Base-by-base conservation (phyloP, 2,888 invertebrate genomes). In the Dimorphilus gyrociliatus region DNA sequence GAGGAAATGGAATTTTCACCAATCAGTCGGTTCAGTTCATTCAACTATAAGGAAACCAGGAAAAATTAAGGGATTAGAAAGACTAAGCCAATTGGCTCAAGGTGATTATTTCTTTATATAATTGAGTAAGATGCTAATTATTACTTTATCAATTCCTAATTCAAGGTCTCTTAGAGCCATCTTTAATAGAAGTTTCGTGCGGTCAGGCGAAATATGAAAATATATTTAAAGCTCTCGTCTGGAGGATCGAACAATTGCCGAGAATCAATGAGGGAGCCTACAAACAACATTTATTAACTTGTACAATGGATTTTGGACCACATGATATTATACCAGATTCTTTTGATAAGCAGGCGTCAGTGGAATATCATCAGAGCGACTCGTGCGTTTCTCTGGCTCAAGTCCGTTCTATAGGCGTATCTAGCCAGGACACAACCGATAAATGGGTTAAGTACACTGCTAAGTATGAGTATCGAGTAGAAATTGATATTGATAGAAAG, bases 251-350 rank as follows among this genome's bases (percentile, higher is more conserved):
- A 6, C 71, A 92, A 30, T 71, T 99, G 50, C 97, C 97, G 32
- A 94, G 94, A 64, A 88, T 94, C 66, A 92, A 94, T 42, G 92
- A 97, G 72, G 94, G 88, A 32, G 94, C 97, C 15, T 97, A 97
- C 66, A 94, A 94, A 39, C 86, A 82, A 14, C 94, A 97, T 69
- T 77, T 88, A 60, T 74, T 97, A 67, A 80, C 82, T 40, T 84
- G 88, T 54, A 76, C 82, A 38, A 76, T 99, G 72, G 84, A 85
- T 38, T 72, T 99, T 42, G 92, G 90, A 15, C 85, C 86, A 27
- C 97, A 84, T 68, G 97, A 97, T 67, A 82, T 90, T 67, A 76
- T 94, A 55, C 97, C 97, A 16, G 86, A 84, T 41, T 76, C 80
- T 61, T 72, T 92, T 59, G 78, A 86, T 38, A 78, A 78, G 45